These are phyloP conservation scores for Orchesella flavescens DNA, from an alignment of 2,888 invertebrate genomes.

Conservation along the genomic window DNA sequence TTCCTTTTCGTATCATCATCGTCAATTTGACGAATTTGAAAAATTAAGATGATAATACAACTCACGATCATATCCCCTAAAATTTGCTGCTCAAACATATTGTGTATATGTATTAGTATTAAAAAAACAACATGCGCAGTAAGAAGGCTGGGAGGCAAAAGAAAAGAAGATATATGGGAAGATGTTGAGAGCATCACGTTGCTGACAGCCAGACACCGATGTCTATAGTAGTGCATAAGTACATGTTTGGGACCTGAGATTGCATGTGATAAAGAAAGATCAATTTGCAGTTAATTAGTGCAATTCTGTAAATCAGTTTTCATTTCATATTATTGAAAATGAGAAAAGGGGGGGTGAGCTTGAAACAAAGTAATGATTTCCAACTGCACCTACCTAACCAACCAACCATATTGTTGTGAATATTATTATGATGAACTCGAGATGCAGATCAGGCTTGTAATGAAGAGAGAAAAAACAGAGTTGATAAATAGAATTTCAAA, in stretches of 20 bases:
- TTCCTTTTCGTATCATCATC: slow-evolving; percentile 51
- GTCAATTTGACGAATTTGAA: slow-evolving; percentile 38
- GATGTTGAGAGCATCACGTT: not conserved
- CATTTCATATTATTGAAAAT: slow-evolving; percentile 24
- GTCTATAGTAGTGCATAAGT: not conserved
- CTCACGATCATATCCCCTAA: slow-evolving; percentile 32
- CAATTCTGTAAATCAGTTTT: slow-evolving; percentile 58
- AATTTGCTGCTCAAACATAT: not conserved
- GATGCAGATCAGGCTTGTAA: not conserved
- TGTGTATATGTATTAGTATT: too few species aligned
- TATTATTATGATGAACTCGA: not conserved
- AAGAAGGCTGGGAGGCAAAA: not conserved
- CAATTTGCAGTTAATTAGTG: slow-evolving; percentile 65
- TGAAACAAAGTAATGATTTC: slow-evolving; percentile 41
- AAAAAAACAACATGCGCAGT: not conserved
- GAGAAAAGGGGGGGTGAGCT: not conserved
- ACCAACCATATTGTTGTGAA: not conserved
- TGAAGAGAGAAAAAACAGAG: slow-evolving; percentile 20
- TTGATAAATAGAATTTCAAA: slow-evolving; percentile 44
- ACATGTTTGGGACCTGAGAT: not conserved
- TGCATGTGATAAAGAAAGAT: slow-evolving; percentile 25
- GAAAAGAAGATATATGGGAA: not conserved
- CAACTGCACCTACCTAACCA: not conserved
- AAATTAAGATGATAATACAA: slow-evolving; percentile 28
- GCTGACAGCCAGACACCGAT: not conserved